phyloP scores from a whole-genome alignment of 2,888 invertebrate genomes.

The Magallana nippona region DNA sequence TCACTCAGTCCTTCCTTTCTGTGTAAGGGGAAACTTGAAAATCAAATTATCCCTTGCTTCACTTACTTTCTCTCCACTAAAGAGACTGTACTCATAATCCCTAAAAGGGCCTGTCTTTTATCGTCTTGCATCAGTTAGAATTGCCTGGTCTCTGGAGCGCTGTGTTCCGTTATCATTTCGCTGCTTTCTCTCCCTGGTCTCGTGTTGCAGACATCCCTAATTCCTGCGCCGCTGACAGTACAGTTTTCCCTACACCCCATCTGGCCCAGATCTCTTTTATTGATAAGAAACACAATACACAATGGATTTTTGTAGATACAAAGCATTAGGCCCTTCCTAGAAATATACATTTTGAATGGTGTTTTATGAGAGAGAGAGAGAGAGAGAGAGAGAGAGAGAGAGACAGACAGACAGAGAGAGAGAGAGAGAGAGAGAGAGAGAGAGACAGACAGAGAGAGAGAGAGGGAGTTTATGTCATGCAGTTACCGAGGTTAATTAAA shows the following conservation, averaged over 20 bases:
- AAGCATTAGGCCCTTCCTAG: no score
- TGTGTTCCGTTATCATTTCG: not conserved
- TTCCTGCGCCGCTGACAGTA: not conserved
- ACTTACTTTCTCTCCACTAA: not conserved
- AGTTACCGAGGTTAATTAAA: no score
- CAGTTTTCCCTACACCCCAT: not conserved
- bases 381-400: not conserved
- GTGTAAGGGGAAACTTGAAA: not conserved
- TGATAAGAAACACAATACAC: not conserved
- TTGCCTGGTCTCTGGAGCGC: not conserved
- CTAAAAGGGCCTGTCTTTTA: slow-evolving; percentile 2
- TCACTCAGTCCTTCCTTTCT: not conserved
- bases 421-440: not conserved
- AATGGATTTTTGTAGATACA: not conserved
- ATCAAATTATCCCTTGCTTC: not conserved
- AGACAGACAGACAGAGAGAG: not conserved
- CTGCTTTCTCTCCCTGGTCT: not conserved
- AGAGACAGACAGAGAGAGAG: not conserved
- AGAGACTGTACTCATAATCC: not conserved
- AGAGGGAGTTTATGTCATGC: not conserved
- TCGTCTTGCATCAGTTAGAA: not conserved
- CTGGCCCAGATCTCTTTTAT: not conserved
- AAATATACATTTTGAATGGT: no score
- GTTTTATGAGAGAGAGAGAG: not conserved
- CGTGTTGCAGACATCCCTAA: not conserved